Evolutionary conservation across 2,113 vertebrate species (phyloP).

Genomic region (Coracopsis vasa): DNA sequence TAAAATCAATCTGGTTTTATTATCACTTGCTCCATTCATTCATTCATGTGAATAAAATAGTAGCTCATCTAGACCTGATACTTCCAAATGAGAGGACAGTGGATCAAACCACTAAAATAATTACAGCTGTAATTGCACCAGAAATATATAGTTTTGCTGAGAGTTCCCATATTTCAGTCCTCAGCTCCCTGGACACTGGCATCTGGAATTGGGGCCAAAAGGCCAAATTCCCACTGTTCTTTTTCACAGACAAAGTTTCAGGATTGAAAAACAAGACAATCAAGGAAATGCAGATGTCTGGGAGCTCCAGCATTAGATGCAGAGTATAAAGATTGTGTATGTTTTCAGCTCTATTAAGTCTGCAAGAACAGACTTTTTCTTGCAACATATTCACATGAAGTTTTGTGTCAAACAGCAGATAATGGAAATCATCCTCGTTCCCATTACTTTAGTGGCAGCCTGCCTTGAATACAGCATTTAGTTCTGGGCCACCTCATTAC

Average conservation of each 20-base stretch:
- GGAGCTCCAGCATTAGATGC: not conserved
- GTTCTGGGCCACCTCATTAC: conserved; percentile 44
- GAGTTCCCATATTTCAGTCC: not conserved
- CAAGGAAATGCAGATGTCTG: not conserved
- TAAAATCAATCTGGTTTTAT: not conserved
- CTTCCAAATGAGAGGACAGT: not conserved
- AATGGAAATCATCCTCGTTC: conserved; percentile 32
- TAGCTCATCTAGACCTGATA: not conserved
- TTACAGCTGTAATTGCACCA: not conserved
- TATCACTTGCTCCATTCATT: not conserved
- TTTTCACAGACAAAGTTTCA: not conserved
- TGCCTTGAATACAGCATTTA: conserved; percentile 21
- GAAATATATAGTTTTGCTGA: not conserved
- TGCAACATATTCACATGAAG: not conserved
- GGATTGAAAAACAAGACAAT: not conserved
- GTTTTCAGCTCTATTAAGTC: not conserved
- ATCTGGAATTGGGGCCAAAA: not conserved
- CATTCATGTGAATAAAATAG: not conserved
- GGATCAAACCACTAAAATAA: not conserved
- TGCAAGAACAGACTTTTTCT: not conserved
- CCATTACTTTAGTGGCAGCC: conserved; percentile 25
- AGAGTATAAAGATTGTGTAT: not conserved
- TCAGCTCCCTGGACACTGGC: not conserved
- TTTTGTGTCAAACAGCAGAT: conserved; percentile 38
- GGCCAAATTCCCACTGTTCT: not conserved